A percentile compares a stretch with the other conserved stretches of the same genome.
phyloP scores from a whole-genome alignment of 2,113 vertebrate species.

The Oncorhynchus clarkii region DNA sequence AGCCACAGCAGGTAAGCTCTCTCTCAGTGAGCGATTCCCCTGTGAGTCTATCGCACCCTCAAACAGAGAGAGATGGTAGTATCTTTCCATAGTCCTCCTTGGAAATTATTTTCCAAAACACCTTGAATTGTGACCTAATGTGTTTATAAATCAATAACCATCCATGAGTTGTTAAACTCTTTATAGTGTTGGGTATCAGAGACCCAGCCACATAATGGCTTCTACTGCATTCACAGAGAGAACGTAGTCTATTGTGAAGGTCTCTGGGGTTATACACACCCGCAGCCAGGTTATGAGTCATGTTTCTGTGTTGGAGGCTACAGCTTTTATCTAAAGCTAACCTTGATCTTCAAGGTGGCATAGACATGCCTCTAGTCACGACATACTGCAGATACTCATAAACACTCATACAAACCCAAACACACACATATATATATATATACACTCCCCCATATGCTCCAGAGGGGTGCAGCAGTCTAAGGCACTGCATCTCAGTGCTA shows the following conservation, averaged over 20 bases:
- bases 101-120: background rate
- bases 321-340: constrained; percentile 39
- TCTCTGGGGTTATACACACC: constrained; percentile 35
- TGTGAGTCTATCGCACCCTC: constrained; percentile 2
- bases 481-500: too few relatives aligned
- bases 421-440: background rate
- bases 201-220: constrained; percentile 11
- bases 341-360: constrained; percentile 29
- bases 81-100: background rate
- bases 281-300: constrained; percentile 40
- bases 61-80: constrained; percentile 6
- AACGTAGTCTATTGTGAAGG: constrained; percentile 35
- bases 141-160: constrained; percentile 11
- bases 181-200: constrained; percentile 8
- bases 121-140: constrained; percentile 8
- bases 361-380: constrained; percentile 7
- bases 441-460: background rate
- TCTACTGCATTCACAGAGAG: constrained; percentile 12
- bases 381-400: too few relatives aligned
- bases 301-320: constrained; percentile 34
- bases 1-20: constrained; percentile 73
- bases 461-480: background rate
- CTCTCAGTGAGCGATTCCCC: constrained; percentile 4
- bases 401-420: background rate
- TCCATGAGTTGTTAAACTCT: background rate